A percentile compares a stretch with the other conserved stretches of the same genome.
Evolutionary conservation across 2,797 vertebrate species (phyloP).

Genomic region (Gymnopithys bicolor): DNA sequence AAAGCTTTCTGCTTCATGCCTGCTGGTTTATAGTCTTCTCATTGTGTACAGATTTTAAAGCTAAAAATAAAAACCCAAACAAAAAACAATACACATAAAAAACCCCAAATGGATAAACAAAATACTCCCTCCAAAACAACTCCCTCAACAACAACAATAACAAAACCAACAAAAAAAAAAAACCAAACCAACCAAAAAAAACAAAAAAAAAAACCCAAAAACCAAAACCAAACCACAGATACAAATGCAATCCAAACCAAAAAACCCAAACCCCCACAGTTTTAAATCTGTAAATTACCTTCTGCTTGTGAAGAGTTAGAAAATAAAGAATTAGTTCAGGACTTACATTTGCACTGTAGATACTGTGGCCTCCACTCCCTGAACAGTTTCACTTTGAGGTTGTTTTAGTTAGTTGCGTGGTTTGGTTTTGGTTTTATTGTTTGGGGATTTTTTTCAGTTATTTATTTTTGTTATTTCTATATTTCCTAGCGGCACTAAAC

Average conservation of each 20-base stretch:
- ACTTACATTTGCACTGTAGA: neutral
- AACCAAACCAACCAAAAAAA: neutral
- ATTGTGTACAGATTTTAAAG: neutral
- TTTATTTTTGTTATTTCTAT: neutral
- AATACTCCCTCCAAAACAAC: no score
- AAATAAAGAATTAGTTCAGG: neutral
- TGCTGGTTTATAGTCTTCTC: neutral
- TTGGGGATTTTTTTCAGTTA: neutral
- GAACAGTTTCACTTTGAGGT: neutral
- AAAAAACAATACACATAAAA: neutral
- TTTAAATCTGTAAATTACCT: neutral
- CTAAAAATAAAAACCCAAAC: neutral
- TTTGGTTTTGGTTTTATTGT: neutral
- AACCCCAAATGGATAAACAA: neutral
- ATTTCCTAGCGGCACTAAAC: neutral
- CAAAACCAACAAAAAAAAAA: neutral
- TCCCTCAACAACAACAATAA: neutral
- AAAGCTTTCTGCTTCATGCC: neutral
- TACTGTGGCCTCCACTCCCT: neutral
- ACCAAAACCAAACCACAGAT: neutral
- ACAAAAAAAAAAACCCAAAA: neutral
- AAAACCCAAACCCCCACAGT: accelerated
- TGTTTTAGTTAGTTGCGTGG: neutral
- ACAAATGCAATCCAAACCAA: neutral
- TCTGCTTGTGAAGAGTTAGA: neutral